Evolutionary conservation across 2,113 vertebrate species (phyloP).

Genomic region (Reinhardtius hippoglossoides): DNA sequence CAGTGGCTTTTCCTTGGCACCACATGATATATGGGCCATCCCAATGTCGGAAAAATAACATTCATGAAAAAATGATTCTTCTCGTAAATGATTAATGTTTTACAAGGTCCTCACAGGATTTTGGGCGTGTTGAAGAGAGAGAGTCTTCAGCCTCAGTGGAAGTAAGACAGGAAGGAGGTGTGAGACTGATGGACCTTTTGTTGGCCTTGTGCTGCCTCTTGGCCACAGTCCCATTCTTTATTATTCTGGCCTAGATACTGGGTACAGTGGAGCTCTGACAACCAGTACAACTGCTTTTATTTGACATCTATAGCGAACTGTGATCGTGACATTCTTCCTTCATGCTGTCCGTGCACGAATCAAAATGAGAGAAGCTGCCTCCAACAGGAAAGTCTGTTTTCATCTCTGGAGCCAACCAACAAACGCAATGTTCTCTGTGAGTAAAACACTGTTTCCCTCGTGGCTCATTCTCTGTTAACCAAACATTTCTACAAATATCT

Average conservation of each 20-base stretch:
- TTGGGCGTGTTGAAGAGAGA: background rate
- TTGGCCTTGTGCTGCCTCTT: slow-evolving; percentile 46
- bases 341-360: too few species aligned
- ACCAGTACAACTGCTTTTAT: slow-evolving; percentile 22
- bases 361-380: too few species aligned
- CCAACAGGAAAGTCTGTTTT: too few species aligned
- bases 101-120: slow-evolving; percentile 32
- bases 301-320: slow-evolving; percentile 23
- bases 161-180: slow-evolving; percentile 56
- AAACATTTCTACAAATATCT: background rate
- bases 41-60: background rate
- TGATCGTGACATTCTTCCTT: background rate
- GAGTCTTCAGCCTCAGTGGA: slow-evolving; percentile 37
- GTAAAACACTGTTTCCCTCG: too few species aligned
- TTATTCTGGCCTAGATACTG: slow-evolving; percentile 32
- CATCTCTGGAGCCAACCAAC: background rate
- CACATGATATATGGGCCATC: background rate
- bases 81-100: background rate
- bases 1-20: background rate
- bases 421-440: too few species aligned
- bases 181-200: slow-evolving; percentile 45
- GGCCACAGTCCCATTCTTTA: slow-evolving; percentile 56
- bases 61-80: background rate
- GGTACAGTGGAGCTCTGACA: slow-evolving; percentile 28
- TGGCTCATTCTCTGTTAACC: too few species aligned